Evolutionary conservation across 2,888 invertebrate genomes (phyloP).

Genomic region (Himalopsyche kuldschensis): DNA sequence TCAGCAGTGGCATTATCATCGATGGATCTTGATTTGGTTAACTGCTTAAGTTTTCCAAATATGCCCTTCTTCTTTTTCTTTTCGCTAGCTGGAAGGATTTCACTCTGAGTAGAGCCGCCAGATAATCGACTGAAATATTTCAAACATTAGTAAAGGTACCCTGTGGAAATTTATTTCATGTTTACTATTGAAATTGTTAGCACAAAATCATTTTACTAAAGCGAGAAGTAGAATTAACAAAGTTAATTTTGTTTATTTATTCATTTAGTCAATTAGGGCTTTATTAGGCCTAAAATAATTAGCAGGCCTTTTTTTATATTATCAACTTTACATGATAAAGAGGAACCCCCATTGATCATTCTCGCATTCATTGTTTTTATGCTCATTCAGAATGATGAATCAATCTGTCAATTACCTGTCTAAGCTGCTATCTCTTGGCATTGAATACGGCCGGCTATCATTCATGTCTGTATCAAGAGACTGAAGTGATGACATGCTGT

Average conservation of each 20-base stretch:
- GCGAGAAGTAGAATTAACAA: no score
- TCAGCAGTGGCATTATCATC: slow-evolving; percentile 62
- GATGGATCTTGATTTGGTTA: slow-evolving; percentile 82
- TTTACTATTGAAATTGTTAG: background rate
- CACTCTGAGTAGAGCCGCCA: slow-evolving; percentile 83
- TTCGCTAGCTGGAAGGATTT: slow-evolving; percentile 68
- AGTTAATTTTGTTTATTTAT: no score
- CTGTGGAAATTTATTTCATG: background rate
- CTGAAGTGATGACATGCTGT: slow-evolving; percentile 82
- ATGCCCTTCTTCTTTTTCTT: slow-evolving; percentile 81
- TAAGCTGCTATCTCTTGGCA: slow-evolving; percentile 74
- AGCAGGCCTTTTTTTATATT: no score
- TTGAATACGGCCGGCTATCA: slow-evolving; percentile 59
- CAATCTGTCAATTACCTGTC: slow-evolving; percentile 67
- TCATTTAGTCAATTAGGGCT: no score
- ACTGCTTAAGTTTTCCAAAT: slow-evolving; percentile 80
- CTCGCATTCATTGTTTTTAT: background rate
- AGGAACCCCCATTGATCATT: no score
- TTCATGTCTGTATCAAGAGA: slow-evolving; percentile 67
- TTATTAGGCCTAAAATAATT: no score
- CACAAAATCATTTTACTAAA: no score
- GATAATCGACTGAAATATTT: slow-evolving; percentile 67
- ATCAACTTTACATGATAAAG: background rate
- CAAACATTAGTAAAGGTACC: slow-evolving; percentile 17
- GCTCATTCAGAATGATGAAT: background rate